phyloP scores from a whole-genome alignment of 2,888 invertebrate species.

The Troilus luridus region DNA sequence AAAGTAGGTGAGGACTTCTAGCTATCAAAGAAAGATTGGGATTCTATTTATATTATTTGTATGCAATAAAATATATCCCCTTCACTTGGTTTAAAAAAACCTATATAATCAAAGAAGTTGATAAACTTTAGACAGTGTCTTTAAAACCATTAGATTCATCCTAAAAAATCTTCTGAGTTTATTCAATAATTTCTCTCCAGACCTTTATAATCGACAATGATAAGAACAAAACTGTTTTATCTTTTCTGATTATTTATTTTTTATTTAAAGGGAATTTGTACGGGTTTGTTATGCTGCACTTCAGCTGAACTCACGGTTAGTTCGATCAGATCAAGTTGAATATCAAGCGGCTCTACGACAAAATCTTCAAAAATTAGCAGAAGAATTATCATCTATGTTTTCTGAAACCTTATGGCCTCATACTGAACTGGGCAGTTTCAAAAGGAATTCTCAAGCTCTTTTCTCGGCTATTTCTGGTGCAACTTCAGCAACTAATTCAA shows the following conservation, averaged over 20 bases:
- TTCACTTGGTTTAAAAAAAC: no score
- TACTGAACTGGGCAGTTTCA: conserved; percentile 73
- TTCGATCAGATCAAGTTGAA: conserved; percentile 89
- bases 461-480: conserved; percentile 87
- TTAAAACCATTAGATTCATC: no score
- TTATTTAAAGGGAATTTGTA: conserved; percentile 80
- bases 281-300: conserved; percentile 91
- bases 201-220: background rate
- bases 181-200: no score
- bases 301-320: conserved; percentile 89
- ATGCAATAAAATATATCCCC: no score
- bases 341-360: conserved; percentile 91
- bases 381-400: conserved; percentile 80
- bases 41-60: no score
- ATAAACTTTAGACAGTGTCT: no score
- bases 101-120: no score
- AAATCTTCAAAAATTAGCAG: conserved; percentile 89
- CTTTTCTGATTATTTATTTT: conserved; percentile 22
- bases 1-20: no score
- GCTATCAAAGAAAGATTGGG: no score
- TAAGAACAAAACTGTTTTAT: background rate
- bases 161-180: no score
- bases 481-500: conserved; percentile 80
- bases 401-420: conserved; percentile 81
- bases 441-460: conserved; percentile 83